These are phyloP conservation scores for Aphelocoma californica DNA, from an alignment of 2,797 vertebrate species.

Conservation along the genomic window DNA sequence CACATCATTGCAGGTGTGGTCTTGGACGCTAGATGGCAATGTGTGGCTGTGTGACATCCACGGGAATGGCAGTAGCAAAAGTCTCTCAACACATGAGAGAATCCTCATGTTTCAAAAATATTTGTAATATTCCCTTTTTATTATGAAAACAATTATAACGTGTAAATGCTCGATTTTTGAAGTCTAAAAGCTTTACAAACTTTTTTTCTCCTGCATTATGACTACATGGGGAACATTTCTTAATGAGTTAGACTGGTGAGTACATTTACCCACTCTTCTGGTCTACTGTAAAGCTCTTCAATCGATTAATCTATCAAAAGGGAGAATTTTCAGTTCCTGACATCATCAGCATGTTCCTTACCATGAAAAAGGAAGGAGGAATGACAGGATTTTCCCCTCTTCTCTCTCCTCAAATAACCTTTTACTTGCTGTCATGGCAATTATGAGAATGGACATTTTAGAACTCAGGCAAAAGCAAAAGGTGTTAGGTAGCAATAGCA, in stretches of 20 bases:
- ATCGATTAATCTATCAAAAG: background rate
- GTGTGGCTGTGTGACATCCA: background rate
- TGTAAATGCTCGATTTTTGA: background rate
- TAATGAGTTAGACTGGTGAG: background rate
- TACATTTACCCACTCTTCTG: background rate
- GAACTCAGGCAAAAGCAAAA: background rate
- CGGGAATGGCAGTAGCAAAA: background rate
- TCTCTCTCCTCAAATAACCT: background rate
- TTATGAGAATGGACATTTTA: background rate
- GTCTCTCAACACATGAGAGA: background rate
- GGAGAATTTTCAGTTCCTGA: background rate
- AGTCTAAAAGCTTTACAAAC: background rate
- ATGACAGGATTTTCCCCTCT: background rate
- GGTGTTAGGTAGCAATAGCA: background rate
- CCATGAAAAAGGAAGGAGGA: background rate
- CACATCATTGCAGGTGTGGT: background rate
- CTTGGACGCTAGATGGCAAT: constrained; percentile 56
- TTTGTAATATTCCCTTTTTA: constrained; percentile 34
- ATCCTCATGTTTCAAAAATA: constrained; percentile 36
- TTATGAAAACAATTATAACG: constrained; percentile 33
- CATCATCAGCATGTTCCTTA: background rate
- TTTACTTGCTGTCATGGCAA: background rate
- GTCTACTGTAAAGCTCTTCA: background rate
- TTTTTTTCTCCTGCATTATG: background rate
- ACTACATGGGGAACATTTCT: background rate